Conservation (phyloP, 2,797 vertebrate species). For the Odontamblyopus lacepedii region DNA sequence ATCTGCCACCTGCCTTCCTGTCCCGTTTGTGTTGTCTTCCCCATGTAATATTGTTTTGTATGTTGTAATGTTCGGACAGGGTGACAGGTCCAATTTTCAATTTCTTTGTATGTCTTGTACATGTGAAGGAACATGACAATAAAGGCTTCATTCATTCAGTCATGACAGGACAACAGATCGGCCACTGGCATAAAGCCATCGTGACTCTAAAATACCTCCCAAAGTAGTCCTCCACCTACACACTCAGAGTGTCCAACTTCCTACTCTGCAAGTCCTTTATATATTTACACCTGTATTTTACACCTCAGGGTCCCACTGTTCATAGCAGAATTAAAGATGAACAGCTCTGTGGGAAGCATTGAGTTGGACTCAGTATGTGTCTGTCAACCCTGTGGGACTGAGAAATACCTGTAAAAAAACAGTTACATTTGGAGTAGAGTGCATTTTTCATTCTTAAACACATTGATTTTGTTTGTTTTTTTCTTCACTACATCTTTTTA, state of each 20-base stretch:
- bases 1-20: too few species aligned
- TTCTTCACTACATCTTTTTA: too few species aligned
- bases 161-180: not conserved
- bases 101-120: too few species aligned
- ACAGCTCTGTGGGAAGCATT: conserved; percentile 49
- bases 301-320: conserved; percentile 59
- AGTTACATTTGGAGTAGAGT: not conserved
- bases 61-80: too few species aligned
- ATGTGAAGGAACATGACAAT: too few species aligned
- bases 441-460: too few species aligned
- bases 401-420: conserved; percentile 14
- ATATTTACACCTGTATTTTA: conserved; percentile 1
- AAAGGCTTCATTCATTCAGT: too few species aligned
- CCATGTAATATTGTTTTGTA: too few species aligned
- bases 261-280: conserved; percentile 30
- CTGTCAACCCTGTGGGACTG: conserved; percentile 26
- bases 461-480: not conserved
- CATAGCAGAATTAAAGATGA: conserved; percentile 59
- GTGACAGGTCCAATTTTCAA: too few species aligned
- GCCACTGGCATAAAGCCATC: too few species aligned
- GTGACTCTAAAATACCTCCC: conserved; percentile 5
- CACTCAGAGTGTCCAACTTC: conserved; percentile 44
- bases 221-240: conserved; percentile 28
- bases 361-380: conserved; percentile 42
- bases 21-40: too few species aligned